Conservation (phyloP, 2,797 vertebrate species). For the Pipistrellus kuhlii region DNA sequence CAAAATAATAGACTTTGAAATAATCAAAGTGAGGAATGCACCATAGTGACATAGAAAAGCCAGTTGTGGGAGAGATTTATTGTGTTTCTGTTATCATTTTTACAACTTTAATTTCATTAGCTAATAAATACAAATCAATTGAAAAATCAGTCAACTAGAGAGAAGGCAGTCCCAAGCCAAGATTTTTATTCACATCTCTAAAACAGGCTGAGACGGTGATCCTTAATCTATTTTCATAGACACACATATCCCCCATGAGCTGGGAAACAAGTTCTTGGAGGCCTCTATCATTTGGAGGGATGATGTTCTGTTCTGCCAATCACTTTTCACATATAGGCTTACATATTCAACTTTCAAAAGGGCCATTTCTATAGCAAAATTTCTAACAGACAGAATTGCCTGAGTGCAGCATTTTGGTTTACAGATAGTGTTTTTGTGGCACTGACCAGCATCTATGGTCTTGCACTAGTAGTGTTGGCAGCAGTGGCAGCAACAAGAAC, state of each 20-base stretch:
- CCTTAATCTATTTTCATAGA: slow-evolving; percentile 71
- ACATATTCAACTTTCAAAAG: slow-evolving; percentile 53
- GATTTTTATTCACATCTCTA: slow-evolving; percentile 77
- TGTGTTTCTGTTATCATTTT: slow-evolving; percentile 83
- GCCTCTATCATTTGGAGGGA: slow-evolving; percentile 48
- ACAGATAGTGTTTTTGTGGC: neutral
- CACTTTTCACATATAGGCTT: slow-evolving; percentile 54
- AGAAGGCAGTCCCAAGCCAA: slow-evolving; percentile 70
- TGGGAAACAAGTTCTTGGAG: slow-evolving; percentile 59
- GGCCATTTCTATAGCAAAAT: slow-evolving; percentile 53
- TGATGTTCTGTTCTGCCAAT: slow-evolving; percentile 49
- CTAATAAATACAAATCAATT: slow-evolving; percentile 84
- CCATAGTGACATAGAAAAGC: slow-evolving; percentile 79
- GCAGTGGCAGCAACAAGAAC: neutral
- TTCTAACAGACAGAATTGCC: slow-evolving; percentile 23
- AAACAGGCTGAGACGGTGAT: slow-evolving; percentile 60
- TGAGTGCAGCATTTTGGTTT: slow-evolving; percentile 48
- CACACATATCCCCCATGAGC: slow-evolving; percentile 47
- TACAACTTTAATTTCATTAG: slow-evolving; percentile 83
- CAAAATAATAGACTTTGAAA: slow-evolving; percentile 83
- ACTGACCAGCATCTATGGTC: neutral
- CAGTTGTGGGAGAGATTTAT: slow-evolving; percentile 80
- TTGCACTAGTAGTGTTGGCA: neutral
- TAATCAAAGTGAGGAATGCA: slow-evolving; percentile 82
- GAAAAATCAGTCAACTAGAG: slow-evolving; percentile 78